Conservation (phyloP, 2,113 vertebrate genomes). For the Centrocercus urophasianus region DNA sequence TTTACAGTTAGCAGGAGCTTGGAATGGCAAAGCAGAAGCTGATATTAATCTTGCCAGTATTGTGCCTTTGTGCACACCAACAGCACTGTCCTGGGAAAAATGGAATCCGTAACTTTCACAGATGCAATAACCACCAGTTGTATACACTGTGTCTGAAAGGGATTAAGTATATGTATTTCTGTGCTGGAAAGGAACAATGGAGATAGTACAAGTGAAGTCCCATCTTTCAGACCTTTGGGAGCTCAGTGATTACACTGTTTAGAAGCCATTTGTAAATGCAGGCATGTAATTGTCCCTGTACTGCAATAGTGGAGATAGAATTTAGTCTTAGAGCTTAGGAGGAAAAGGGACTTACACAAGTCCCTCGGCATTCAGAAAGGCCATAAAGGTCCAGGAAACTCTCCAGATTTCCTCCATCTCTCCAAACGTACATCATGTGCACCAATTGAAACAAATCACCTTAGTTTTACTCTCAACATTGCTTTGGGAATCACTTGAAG, state of each 20-base stretch:
- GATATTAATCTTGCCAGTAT: conserved; percentile 75
- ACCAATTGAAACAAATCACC: neutral
- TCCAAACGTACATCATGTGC: neutral
- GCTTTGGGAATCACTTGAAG: neutral
- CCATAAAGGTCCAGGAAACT: neutral
- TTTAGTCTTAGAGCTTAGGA: neutral
- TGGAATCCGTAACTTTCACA: conserved; percentile 33
- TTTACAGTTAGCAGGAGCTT: conserved; percentile 76
- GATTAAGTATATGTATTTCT: conserved; percentile 59
- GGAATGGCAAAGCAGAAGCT: conserved; percentile 68
- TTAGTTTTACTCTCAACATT: neutral
- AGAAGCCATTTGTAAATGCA: conserved; percentile 30
- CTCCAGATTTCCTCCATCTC: neutral
- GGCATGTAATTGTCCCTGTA: neutral
- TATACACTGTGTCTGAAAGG: conserved; percentile 51
- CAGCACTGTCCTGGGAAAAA: conserved; percentile 45
- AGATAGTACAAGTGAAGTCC: conserved; percentile 22
- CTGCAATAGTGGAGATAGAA: neutral
- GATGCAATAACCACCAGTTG: conserved; percentile 64
- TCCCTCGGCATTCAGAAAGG: neutral
- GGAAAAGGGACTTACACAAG: neutral
- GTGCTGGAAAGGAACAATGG: neutral
- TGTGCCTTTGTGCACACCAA: conserved; percentile 35
- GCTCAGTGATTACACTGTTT: neutral
- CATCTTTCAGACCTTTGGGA: conserved; percentile 55